Conservation (phyloP, 2,113 vertebrate species). For the Aleadryas rufinucha region DNA sequence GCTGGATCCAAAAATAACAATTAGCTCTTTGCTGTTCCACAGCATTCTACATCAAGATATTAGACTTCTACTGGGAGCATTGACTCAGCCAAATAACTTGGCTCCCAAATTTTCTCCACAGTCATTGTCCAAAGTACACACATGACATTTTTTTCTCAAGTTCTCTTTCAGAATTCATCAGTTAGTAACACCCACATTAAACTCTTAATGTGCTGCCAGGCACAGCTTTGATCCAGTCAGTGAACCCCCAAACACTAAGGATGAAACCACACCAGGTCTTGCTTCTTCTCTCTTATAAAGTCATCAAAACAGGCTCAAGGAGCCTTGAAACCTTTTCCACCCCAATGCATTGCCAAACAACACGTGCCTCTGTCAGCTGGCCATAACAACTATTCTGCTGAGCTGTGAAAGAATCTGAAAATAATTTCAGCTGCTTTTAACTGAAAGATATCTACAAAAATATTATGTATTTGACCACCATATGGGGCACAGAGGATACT, state of each 20-base stretch:
- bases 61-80: background rate
- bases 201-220: background rate
- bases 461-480: background rate
- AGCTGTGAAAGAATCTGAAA: background rate
- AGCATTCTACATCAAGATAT: background rate
- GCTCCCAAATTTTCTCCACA: background rate
- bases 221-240: background rate
- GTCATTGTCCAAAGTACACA: background rate
- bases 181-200: background rate
- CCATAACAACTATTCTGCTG: background rate
- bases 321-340: background rate
- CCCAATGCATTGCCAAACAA: background rate
- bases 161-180: background rate
- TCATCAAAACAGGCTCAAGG: background rate
- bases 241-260: background rate
- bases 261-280: background rate
- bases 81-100: background rate
- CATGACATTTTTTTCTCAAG: background rate
- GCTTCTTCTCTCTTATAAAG: background rate
- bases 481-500: background rate
- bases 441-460: background rate
- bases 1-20: background rate
- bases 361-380: background rate
- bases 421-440: background rate
- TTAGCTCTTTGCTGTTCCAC: background rate